Percentiles rank a stretch among this genome's conserved stretches.
Conservation (phyloP, 1,140 invertebrate species). For the Phthorimaea operculella region DNA sequence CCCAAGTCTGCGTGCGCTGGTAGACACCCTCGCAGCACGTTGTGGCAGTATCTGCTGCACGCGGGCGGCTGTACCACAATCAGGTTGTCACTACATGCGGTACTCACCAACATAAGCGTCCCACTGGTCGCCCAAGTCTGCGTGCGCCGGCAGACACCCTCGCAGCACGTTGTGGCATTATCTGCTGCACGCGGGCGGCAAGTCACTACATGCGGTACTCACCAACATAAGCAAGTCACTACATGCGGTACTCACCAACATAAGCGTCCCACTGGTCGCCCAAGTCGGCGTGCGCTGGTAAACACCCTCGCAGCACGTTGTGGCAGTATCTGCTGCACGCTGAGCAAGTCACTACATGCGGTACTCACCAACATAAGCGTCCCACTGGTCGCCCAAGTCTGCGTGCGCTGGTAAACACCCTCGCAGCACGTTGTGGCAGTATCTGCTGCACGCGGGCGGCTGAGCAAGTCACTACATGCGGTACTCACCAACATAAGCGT, state of each 20-base stretch:
- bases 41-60: too few species aligned
- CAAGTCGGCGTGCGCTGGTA: too few species aligned
- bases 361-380: slow-evolving; percentile 90
- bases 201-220: slow-evolving; percentile 67
- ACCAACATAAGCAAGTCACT: slow-evolving; percentile 92
- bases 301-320: slow-evolving; percentile 90
- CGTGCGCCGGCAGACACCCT: slow-evolving; percentile 75
- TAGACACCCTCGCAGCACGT: too few species aligned
- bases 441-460: slow-evolving; percentile 85
- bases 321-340: slow-evolving; percentile 90
- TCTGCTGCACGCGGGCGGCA: slow-evolving; percentile 85
- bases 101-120: slow-evolving; percentile 86
- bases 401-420: slow-evolving; percentile 84
- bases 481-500: slow-evolving; percentile 87
- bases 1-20: too few species aligned
- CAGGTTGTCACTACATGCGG: too few species aligned
- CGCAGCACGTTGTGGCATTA: too few species aligned
- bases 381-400: slow-evolving; percentile 89
- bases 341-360: too few species aligned
- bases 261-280: too few species aligned
- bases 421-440: slow-evolving; percentile 91
- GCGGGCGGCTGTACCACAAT: too few species aligned
- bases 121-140: slow-evolving; percentile 88
- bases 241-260: too few species aligned
- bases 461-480: too few species aligned